Base-by-base conservation (phyloP, 2,797 vertebrate genomes). In the Anguilla anguilla region DNA sequence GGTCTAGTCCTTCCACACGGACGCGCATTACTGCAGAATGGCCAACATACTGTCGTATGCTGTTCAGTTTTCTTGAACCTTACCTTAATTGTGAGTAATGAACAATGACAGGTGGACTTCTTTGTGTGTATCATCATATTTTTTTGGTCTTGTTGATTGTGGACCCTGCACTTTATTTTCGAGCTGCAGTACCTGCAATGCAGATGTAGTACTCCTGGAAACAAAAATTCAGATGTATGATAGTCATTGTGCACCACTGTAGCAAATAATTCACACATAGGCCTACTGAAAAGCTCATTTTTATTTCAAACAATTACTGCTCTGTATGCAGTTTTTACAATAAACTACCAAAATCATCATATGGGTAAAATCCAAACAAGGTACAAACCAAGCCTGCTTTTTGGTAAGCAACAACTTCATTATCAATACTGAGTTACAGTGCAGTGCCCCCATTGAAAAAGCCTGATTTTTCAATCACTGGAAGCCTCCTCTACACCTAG, bases 361-460 rank as follows among this genome's bases (percentile, higher is more conserved):
- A 83, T 31, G 31, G 11, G 51, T 31, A 53, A 81, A 82, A 83
- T 28, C 49, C n/a, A 10, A 55, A 25, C 5, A 84, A 17, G 31
- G 51, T 35, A 55, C n/a, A 19, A 83, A 11, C 53, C 17, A 57
- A 25, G 2, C 83, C 19, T 15, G 1, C 51, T n/a, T 15, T 25
- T 53, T 28, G 49, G 6, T 49, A 39, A 35, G 28, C 55, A 10
- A 49, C 35, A 46, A 55, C 22, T 83, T 83, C 25, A 83, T 57
- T 25, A 28, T 83, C 2, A 28, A 57, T 39, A 19, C 55, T 59
- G 31, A 17, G 31, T 61, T 39, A 22, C 87, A 79, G 53, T 35
- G 55, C 13, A 83, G 51, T 79, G 83, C 74, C 72, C 67, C 83
- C 83, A 81, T 89, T 81, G 83, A 74, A 88, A 85, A 85, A 87